A percentile compares a stretch with the other conserved stretches of the same genome.
These are phyloP conservation scores for Cheilosia scutellata DNA, from an alignment of 2,888 invertebrate species.

Conservation along the genomic window DNA sequence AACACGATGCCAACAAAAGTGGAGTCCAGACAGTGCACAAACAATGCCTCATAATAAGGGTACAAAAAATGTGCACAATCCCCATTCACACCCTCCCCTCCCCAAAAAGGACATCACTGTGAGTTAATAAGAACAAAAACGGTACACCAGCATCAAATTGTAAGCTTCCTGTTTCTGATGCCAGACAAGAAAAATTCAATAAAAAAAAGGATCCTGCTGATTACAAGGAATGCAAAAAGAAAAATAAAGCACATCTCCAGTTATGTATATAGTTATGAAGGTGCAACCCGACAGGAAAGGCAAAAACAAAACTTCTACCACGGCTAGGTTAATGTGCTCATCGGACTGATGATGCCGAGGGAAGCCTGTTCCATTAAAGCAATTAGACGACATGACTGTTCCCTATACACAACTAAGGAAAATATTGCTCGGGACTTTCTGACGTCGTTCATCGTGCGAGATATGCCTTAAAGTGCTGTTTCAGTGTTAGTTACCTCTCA, in stretches of 20 bases:
- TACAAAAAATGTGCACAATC: slow-evolving; percentile 19
- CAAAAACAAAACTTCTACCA: slow-evolving; percentile 50
- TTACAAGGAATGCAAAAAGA: slow-evolving; percentile 8
- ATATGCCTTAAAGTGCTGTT: neutral
- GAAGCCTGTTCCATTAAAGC: slow-evolving; percentile 63
- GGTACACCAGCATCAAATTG: slow-evolving; percentile 33
- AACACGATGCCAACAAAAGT: slow-evolving; percentile 57
- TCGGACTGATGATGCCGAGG: slow-evolving; percentile 15
- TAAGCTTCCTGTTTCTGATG: slow-evolving; percentile 54
- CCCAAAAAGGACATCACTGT: neutral
- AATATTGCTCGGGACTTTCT: slow-evolving; percentile 46
- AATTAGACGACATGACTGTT: slow-evolving; percentile 54
- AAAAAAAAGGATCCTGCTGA: slow-evolving; percentile 39
- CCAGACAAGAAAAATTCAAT: slow-evolving; percentile 52
- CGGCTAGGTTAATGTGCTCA: slow-evolving; percentile 66
- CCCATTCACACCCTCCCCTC: neutral
- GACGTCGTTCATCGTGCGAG: neutral
- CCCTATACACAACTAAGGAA: slow-evolving; percentile 28
- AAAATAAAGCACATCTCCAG: neutral
- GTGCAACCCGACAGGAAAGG: slow-evolving; percentile 52
- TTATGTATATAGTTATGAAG: slow-evolving; percentile 10
- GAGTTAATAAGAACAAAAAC: slow-evolving; percentile 23
- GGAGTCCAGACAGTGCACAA: slow-evolving; percentile 65
- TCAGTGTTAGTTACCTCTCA: slow-evolving; percentile 37
- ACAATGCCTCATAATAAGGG: slow-evolving; percentile 49